Conservation (phyloP, 2,113 vertebrate genomes). For the Eclectus roratus region DNA sequence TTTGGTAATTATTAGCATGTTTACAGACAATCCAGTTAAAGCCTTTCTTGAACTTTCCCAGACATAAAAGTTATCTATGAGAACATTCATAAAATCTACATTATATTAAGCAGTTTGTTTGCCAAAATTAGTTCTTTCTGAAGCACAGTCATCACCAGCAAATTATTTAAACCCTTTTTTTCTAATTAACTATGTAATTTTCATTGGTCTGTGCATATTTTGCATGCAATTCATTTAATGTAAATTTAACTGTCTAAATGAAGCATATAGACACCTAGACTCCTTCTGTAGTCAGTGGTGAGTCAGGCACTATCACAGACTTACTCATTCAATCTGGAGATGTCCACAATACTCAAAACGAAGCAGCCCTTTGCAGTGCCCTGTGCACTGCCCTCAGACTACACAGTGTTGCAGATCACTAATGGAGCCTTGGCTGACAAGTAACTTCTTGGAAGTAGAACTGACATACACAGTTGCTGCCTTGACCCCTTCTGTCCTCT, state of each 20-base stretch:
- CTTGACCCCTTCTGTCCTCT: background rate
- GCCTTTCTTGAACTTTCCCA: background rate
- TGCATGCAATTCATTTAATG: background rate
- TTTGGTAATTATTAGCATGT: background rate
- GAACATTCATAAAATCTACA: background rate
- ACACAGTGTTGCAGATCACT: background rate
- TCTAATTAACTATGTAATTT: background rate
- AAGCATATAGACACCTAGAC: background rate
- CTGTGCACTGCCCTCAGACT: too few relatives aligned
- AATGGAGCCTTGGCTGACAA: background rate
- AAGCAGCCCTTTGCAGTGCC: background rate
- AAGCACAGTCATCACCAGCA: background rate
- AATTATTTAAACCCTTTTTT: background rate
- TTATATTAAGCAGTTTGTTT: background rate
- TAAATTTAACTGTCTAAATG: background rate
- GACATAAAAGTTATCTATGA: background rate
- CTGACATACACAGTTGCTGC: background rate
- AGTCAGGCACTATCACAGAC: background rate
- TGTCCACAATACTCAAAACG: background rate
- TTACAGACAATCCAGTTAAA: background rate
- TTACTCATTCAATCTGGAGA: background rate
- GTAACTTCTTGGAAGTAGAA: background rate
- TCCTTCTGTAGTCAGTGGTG: background rate
- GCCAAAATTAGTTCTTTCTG: constrained; percentile 19
- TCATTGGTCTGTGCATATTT: background rate